Base-by-base conservation (phyloP, 2,797 vertebrate genomes). In the Fistularia commersonii region DNA sequence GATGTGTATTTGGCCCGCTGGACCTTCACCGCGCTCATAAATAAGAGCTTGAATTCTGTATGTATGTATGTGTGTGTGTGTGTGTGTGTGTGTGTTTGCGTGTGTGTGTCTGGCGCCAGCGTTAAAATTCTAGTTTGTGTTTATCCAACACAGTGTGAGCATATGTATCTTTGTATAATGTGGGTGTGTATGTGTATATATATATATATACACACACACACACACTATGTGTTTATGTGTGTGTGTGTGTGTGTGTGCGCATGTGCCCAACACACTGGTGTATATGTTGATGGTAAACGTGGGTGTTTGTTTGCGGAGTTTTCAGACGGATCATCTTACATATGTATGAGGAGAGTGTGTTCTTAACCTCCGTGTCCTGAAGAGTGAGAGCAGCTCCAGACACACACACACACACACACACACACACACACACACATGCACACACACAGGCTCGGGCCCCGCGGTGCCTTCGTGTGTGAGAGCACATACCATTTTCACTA, bases 1-100 rank as follows among this genome's bases (percentile, higher is more conserved):
- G 72, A 74, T 56, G 74, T 85, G 83, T 85, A 81, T 81, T 84
- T 82, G 67, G 68, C 61, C 63, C 74, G 74, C 51, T 63, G 66
- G 66, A 70, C 62, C 48, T 72, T 66, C 77, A 57, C 61, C 40
- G 72, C 56, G 8, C 63, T 72, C 66, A 83, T 80, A 72, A 80
- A 82, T 84, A 66, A 68, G 63, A 63, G 61, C 63, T 69, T 84
- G 75, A 81, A 81, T 69, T 76, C 33, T 32, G n/a, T 49, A 52
- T 51, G 48, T 66, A 13, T 60, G 55, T 48, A 51, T 57, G 54
- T 39, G 44, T 45, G 23, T 60, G 57, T 39, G 36, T 48, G 54
- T 45, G 61, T 38, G 32, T 41, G 54, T 49, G 39, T 51, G 42
- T 51, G 14, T 61, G 35, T 55, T 41, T 55, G 55, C 53, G 67